Percentiles rank a stretch among this genome's conserved stretches.
These are phyloP conservation scores for Spisula subtruncata DNA, from an alignment of 2,888 invertebrate species.

Conservation along the genomic window DNA sequence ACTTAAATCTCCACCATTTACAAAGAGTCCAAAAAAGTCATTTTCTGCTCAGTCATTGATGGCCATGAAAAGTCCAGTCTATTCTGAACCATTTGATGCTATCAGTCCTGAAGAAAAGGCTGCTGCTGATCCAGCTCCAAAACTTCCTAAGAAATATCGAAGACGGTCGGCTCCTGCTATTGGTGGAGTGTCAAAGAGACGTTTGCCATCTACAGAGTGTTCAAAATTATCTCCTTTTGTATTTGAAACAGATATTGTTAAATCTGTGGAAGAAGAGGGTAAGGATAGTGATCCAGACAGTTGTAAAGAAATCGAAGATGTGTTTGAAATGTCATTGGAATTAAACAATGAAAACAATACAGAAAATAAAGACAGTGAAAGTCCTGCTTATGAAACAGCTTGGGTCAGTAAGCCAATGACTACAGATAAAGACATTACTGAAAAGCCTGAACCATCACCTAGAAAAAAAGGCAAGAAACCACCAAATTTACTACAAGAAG, in stretches of 20 bases:
- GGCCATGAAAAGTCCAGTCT: conserved; percentile 82
- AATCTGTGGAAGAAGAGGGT: conserved; percentile 36
- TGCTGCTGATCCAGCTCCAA: conserved; percentile 64
- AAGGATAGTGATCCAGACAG: conserved; percentile 34
- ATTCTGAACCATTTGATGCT: conserved; percentile 88
- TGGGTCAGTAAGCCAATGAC: conserved; percentile 40
- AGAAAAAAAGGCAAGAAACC: conserved; percentile 53
- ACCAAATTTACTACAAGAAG: conserved; percentile 49
- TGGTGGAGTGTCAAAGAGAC: conserved; percentile 56
- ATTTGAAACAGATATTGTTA: conserved; percentile 24
- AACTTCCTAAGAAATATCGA: conserved; percentile 72
- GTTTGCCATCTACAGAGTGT: conserved; percentile 46
- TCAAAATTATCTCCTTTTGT: conserved; percentile 54
- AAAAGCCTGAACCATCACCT: conserved; percentile 62
- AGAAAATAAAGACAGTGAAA: conserved; percentile 37
- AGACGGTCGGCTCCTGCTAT: conserved; percentile 79
- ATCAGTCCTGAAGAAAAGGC: conserved; percentile 71
- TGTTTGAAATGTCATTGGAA: conserved; percentile 67
- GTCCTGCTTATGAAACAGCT: conserved; percentile 58
- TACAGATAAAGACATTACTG: not conserved
- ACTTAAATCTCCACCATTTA: conserved; percentile 71
- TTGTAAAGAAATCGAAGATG: conserved; percentile 54
- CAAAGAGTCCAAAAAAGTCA: conserved; percentile 63
- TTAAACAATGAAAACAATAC: conserved; percentile 28
- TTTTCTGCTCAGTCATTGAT: conserved; percentile 73